Percentiles rank a stretch among this genome's conserved stretches.
Conservation (phyloP, 2,113 vertebrate genomes). For the Entomyzon cyanotis region DNA sequence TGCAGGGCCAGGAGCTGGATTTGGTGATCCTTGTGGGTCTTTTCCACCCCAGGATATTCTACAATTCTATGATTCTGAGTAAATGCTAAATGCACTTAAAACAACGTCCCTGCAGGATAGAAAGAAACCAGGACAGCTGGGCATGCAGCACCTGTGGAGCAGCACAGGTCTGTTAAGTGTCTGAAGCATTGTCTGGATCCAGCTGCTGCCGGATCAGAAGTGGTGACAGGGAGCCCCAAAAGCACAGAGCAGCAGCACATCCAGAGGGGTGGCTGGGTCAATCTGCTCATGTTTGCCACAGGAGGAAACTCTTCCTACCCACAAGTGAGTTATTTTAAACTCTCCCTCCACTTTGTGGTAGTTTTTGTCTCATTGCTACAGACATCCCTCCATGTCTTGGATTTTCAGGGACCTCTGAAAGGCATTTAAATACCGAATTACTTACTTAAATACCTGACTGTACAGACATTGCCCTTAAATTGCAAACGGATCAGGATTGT, state of each 20-base stretch:
- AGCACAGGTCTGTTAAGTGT: background rate
- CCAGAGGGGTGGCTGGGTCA: background rate
- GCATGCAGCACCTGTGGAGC: rapidly evolving
- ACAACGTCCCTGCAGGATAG: background rate
- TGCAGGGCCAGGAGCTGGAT: background rate
- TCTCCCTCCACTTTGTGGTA: background rate
- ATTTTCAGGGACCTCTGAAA: background rate
- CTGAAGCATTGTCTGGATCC: background rate
- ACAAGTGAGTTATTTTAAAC: background rate
- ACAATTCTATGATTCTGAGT: background rate
- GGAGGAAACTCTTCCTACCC: background rate
- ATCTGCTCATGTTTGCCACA: background rate
- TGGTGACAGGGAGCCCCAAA: background rate
- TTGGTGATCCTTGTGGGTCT: background rate
- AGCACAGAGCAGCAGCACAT: background rate
- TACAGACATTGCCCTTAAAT: background rate
- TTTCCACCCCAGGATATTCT: background rate
- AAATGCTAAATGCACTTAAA: background rate
- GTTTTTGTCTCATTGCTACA: background rate
- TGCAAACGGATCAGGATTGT: background rate
- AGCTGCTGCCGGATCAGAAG: background rate
- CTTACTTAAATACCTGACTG: background rate
- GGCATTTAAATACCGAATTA: background rate
- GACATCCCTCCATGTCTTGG: background rate
- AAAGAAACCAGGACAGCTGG: background rate